Base-by-base conservation (phyloP, 2,113 vertebrate species). In the Melierax canorus region DNA sequence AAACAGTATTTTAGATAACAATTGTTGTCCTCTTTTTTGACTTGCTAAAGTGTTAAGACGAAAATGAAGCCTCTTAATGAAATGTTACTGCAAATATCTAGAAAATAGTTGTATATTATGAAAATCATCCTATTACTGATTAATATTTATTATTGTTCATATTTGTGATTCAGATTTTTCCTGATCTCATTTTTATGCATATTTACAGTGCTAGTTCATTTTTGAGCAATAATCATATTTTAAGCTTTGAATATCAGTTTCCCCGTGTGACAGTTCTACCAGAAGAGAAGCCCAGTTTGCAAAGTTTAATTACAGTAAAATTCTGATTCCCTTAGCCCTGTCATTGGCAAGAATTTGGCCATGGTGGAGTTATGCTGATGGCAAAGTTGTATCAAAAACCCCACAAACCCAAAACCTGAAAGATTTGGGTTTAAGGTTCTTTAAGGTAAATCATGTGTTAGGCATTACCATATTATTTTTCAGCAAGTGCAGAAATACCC, bases 191-290 rank as follows among this genome's bases (percentile, higher is more conserved):
- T 94, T 88, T 69, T 86, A 76, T 97, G 63, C 72, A 2, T 90
- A 27, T 96, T 98, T 97, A 78, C 88, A 97, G 36, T 85, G 59
- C 59, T 91, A 69, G 38, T 93, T 98, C 19, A 7, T 97, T 96
- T 97, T 96, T 73, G 92, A 94, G 67, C 87, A 94, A 84, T 97
- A 96, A 97, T 97, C 90, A 67, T 95, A 94, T 92, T 97, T 97
- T 95, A 96, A 95, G 86, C 90, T 97, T 97, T 96, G 94, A 97
- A 89, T 98, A 95, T 97, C 94, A 80, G 72, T 79, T 96, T 80
- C 62, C 84, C 41, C 83, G 68, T 92, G 51, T 97, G 95, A 97
- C 94, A 97, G 75, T 96, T 95, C 58, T 94, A 94, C 94, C 86
- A 96, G 89, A 91, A 96, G 76, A 94, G 94, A 97, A 97, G 76